Base-by-base conservation (phyloP, 2,888 invertebrate genomes). In the Trachelus tabidus region DNA sequence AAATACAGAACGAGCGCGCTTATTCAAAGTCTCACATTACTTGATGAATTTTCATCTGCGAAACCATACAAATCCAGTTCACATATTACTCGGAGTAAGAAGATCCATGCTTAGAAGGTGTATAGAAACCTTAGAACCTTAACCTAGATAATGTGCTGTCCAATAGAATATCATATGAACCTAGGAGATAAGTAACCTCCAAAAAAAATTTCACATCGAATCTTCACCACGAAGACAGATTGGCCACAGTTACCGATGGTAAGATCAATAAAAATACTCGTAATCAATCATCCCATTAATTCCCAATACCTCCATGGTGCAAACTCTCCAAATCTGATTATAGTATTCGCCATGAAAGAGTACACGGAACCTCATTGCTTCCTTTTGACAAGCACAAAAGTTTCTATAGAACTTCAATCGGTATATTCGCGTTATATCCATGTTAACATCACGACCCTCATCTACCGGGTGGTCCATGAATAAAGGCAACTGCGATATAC, bases 11-110 rank as follows among this genome's bases (percentile, higher is more conserved):
- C 71, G 71, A 33, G 31, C 31, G 15, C 9, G 30, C 31, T 71
- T 71, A 81, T 71, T 75, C 68, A 74, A 69, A 77, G 77, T 79
- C 75, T 82, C 76, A 56, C 77, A 81, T 83, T 81, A 80, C 80
- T 77, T 78, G 76, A 81, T 79, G 77, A 78, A 81, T 78, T 80
- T 83, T 80, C 75, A 81, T 81, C 79, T 74, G 77, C 76, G 83
- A 84, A 81, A 73, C 83, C 82, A 77, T 82, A 79, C 75, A 83
- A 84, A 79, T 82, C 81, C 81, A 56, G n/a, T 71, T 71, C 78
- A 78, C 78, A 78, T 78, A 78, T 78, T 56, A 71, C 75, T 76
- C 75, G 34, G 75, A 69, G 75, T 74, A 81, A 77, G 78, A 76
- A 81, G 80, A 81, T 81, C 76, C 80, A 79, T 78, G 77, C 79